phyloP scores from a whole-genome alignment of 1,140 invertebrate species.

The Heterodera carotae region DNA sequence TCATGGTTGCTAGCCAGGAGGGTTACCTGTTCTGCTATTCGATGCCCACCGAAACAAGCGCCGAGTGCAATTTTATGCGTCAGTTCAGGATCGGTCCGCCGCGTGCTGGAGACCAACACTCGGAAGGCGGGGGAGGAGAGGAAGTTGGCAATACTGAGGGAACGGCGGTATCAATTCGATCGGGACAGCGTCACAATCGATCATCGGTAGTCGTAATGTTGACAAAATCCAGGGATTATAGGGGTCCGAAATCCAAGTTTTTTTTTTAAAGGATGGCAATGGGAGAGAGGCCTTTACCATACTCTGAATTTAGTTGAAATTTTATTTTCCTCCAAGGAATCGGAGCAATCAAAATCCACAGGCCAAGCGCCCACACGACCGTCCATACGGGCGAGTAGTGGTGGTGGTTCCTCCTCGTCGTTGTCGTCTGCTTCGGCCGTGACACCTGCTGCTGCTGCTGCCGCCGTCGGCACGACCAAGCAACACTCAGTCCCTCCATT shows the following conservation, averaged over 20 bases:
- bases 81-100: constrained; percentile 49
- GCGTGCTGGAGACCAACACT: not conserved
- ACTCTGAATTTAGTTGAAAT: too few relatives aligned
- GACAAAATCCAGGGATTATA: too few relatives aligned
- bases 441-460: not conserved
- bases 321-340: constrained; percentile 13
- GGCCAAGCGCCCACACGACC: not conserved
- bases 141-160: not conserved
- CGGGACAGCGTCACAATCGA: constrained; percentile 11
- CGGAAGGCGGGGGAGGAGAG: not conserved
- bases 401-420: constrained; percentile 26
- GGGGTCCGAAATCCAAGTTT: too few relatives aligned
- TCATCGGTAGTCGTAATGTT: too few relatives aligned
- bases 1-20: constrained; percentile 49
- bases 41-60: constrained; percentile 33
- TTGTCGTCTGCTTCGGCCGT: constrained; percentile 15
- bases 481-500: constrained; percentile 13
- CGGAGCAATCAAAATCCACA: not conserved
- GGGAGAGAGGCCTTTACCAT: too few relatives aligned
- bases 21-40: constrained; percentile 56
- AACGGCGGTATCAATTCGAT: constrained; percentile 4
- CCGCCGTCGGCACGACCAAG: constrained; percentile 5
- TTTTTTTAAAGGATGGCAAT: too few relatives aligned
- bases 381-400: not conserved
- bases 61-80: constrained; percentile 48